A percentile compares a stretch with the other conserved stretches of the same genome.
These are phyloP conservation scores for Macrosteles quadrilineatus DNA, from an alignment of 1,140 invertebrate species.

Conservation along the genomic window DNA sequence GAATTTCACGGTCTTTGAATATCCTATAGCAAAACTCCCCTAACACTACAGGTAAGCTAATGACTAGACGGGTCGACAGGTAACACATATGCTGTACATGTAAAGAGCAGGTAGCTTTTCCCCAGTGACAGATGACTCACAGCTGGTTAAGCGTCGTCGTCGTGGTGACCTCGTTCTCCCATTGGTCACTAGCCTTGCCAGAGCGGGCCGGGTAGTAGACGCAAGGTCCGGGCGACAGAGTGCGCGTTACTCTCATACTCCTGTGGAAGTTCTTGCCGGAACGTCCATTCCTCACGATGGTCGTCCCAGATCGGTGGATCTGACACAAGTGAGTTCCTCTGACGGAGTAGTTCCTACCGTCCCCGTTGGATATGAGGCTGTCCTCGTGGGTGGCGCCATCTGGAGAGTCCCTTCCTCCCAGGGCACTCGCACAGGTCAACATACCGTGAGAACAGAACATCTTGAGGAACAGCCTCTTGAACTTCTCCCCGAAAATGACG, in stretches of 20 bases:
- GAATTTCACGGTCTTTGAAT: no score
- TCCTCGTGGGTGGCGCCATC: conserved; percentile 75
- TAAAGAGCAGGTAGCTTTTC: no score
- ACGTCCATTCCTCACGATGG: conserved; percentile 55
- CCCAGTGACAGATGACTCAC: background rate
- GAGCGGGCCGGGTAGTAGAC: conserved; percentile 62
- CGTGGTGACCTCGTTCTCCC: conserved; percentile 28
- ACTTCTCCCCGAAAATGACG: conserved; percentile 96
- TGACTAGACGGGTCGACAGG: no score
- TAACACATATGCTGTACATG: no score
- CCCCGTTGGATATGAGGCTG: conserved; percentile 70
- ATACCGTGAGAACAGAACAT: conserved; percentile 74
- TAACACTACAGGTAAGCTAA: no score
- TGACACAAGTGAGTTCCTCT: conserved; percentile 39
- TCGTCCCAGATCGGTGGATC: conserved; percentile 63
- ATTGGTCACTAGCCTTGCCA: background rate
- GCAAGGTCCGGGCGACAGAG: conserved; percentile 61
- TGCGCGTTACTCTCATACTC: conserved; percentile 48
- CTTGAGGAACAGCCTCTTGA: conserved; percentile 85
- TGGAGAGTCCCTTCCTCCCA: conserved; percentile 62
- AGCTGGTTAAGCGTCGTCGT: conserved; percentile 37
- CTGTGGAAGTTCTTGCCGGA: conserved; percentile 42
- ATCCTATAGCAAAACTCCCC: no score
- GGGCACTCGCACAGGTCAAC: conserved; percentile 53
- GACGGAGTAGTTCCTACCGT: conserved; percentile 55